A percentile compares a stretch with the other conserved stretches of the same genome.
phyloP scores from a whole-genome alignment of 2,888 invertebrate species.

The Dioctria linearis region DNA sequence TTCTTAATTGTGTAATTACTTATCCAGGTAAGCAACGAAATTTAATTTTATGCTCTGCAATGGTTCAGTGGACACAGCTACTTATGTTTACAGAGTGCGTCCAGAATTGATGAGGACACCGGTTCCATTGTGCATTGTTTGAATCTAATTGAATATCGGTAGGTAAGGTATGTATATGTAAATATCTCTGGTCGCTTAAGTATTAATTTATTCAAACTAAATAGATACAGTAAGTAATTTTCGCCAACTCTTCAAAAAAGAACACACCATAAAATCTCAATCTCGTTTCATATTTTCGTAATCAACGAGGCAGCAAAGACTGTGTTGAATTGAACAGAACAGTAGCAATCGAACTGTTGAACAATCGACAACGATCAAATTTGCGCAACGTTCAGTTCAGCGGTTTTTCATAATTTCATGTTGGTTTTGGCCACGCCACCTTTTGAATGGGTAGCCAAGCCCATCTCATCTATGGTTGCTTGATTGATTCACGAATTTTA shows the following conservation, averaged over 20 bases:
- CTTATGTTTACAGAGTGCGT: slow-evolving; percentile 3
- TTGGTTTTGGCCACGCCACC: background rate
- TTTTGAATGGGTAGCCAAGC: background rate
- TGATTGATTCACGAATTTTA: slow-evolving; percentile 21
- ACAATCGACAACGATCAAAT: slow-evolving; percentile 1
- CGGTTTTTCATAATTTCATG: slow-evolving; percentile 15
- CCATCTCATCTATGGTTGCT: slow-evolving; percentile 16
- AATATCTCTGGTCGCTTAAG: too few species aligned
- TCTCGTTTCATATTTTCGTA: background rate
- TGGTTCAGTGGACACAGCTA: slow-evolving; percentile 26
- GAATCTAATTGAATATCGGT: background rate
- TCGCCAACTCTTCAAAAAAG: background rate
- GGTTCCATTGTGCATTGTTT: slow-evolving; percentile 26
- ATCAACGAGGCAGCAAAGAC: slow-evolving; percentile 41
- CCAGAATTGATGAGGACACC: slow-evolving; percentile 17
- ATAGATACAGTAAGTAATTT: background rate
- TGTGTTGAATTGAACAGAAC: slow-evolving; percentile 12
- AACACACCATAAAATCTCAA: background rate
- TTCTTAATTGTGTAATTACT: slow-evolving; percentile 36
- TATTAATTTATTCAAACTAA: too few species aligned
- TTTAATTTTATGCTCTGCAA: slow-evolving; percentile 33
- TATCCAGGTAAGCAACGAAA: slow-evolving; percentile 21
- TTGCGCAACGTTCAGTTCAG: slow-evolving; percentile 5
- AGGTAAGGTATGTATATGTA: background rate
- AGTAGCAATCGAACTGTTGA: background rate